phyloP scores from a whole-genome alignment of 2,797 vertebrate species.

The Microctenopoma lineatum region DNA sequence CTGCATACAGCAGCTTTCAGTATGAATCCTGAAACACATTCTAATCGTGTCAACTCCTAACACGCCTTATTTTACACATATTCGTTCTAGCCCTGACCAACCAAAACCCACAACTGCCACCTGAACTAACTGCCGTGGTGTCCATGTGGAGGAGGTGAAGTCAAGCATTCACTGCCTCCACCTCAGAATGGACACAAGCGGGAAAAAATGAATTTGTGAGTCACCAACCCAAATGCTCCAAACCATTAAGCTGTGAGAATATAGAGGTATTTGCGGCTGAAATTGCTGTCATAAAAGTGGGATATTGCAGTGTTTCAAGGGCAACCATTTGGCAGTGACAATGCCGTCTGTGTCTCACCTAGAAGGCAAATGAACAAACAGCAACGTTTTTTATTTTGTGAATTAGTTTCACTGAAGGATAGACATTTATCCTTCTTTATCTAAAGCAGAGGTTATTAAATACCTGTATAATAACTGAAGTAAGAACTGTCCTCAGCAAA shows the following conservation, averaged over 20 bases:
- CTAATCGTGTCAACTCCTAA: too few species aligned
- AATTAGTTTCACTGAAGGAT: slow-evolving; percentile 8
- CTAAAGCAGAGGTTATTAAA: slow-evolving; percentile 48
- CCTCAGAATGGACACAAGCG: not conserved
- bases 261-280: slow-evolving; percentile 1
- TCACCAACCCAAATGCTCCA: not conserved
- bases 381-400: slow-evolving; percentile 24
- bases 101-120: not conserved
- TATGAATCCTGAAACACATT: too few species aligned
- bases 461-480: slow-evolving; percentile 21
- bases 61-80: not conserved
- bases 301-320: slow-evolving; percentile 45
- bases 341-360: slow-evolving; percentile 36
- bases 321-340: slow-evolving; percentile 26
- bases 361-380: slow-evolving; percentile 33
- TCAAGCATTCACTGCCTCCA: not conserved
- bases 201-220: not conserved
- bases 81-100: not conserved
- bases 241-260: not conserved
- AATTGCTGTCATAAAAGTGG: slow-evolving; percentile 31
- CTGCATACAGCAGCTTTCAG: too few species aligned
- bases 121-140: not conserved
- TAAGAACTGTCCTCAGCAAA: not conserved
- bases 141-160: not conserved
- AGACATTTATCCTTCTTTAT: slow-evolving; percentile 10